phyloP scores from a whole-genome alignment of 1,140 invertebrate species.

The Drosophila pectinifera region DNA sequence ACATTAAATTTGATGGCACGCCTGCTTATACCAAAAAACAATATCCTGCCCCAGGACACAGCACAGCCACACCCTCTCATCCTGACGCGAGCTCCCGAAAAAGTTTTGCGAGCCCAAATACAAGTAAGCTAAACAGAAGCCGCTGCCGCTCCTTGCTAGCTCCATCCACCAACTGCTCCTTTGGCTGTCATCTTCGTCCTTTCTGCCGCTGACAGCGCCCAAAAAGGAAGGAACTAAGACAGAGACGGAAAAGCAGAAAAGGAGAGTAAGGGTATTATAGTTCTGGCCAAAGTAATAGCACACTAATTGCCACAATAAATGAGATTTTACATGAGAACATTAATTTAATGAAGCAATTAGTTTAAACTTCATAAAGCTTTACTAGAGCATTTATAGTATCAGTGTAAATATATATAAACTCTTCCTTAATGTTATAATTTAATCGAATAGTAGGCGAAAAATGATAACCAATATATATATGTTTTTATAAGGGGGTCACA shows the following conservation, averaged over 20 bases:
- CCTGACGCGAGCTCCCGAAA: constrained; percentile 20
- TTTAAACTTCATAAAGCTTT: too few species aligned
- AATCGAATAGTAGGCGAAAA: too few species aligned
- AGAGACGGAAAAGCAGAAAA: constrained; percentile 15
- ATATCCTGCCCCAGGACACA: constrained; percentile 31
- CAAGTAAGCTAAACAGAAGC: constrained; percentile 54
- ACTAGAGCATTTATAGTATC: too few species aligned
- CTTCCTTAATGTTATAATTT: too few species aligned
- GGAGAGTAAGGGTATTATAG: constrained; percentile 15
- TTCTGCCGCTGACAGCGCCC: constrained; percentile 52
- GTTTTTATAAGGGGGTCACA: too few species aligned
- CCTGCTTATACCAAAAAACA: constrained; percentile 51
- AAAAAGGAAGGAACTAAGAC: constrained; percentile 32
- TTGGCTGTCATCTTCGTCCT: constrained; percentile 50
- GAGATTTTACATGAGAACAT: too few species aligned
- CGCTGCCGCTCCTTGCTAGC: constrained; percentile 12
- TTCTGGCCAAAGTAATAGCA: constrained; percentile 11
- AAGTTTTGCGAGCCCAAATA: constrained; percentile 65
- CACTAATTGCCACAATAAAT: background rate
- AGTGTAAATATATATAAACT: too few species aligned
- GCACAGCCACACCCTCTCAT: constrained; percentile 39
- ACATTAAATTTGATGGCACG: constrained; percentile 79
- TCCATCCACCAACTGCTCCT: constrained; percentile 26
- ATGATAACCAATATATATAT: too few species aligned
- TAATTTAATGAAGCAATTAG: too few species aligned